Evolutionary conservation across 2,888 invertebrate genomes (phyloP).

Genomic region (Petrolisthes manimaculis): DNA sequence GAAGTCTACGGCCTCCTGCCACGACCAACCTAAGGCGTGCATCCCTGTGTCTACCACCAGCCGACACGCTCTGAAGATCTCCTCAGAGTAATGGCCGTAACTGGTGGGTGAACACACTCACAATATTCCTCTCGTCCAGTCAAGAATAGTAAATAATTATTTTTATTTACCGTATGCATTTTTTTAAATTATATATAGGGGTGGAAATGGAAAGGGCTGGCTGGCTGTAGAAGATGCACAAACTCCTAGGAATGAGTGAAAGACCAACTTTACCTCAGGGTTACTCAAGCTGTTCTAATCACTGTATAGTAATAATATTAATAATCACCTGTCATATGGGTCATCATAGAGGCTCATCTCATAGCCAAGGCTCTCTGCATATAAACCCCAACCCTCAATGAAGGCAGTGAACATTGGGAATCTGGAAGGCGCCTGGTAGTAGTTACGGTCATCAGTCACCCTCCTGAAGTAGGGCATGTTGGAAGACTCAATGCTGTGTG

Average conservation of each 20-base stretch:
- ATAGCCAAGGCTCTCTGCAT: conserved; percentile 70
- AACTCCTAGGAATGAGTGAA: too few species aligned
- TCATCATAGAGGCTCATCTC: conserved; percentile 69
- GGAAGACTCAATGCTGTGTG: conserved; percentile 50
- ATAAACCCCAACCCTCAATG: conserved; percentile 69
- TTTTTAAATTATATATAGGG: too few species aligned
- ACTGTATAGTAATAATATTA: too few species aligned
- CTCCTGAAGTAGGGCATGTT: conserved; percentile 59
- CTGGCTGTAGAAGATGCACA: too few species aligned
- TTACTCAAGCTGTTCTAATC: too few species aligned
- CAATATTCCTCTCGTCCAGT: too few species aligned
- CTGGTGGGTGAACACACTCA: conserved; percentile 14
- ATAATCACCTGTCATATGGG: conserved; percentile 63
- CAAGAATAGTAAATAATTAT: too few species aligned
- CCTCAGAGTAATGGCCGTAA: conserved; percentile 68
- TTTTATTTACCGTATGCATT: too few species aligned
- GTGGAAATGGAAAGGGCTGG: too few species aligned
- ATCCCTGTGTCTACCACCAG: conserved; percentile 69
- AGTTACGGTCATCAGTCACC: conserved; percentile 45
- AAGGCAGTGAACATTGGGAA: conserved; percentile 54
- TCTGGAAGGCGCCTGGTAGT: conserved; percentile 56
- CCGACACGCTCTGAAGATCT: conserved; percentile 69
- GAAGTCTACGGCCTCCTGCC: conserved; percentile 68
- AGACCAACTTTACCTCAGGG: too few species aligned
- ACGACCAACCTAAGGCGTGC: conserved; percentile 69